Evolutionary conservation across 1,140 invertebrate species (phyloP).

Genomic region (Kradibia gibbosae): DNA sequence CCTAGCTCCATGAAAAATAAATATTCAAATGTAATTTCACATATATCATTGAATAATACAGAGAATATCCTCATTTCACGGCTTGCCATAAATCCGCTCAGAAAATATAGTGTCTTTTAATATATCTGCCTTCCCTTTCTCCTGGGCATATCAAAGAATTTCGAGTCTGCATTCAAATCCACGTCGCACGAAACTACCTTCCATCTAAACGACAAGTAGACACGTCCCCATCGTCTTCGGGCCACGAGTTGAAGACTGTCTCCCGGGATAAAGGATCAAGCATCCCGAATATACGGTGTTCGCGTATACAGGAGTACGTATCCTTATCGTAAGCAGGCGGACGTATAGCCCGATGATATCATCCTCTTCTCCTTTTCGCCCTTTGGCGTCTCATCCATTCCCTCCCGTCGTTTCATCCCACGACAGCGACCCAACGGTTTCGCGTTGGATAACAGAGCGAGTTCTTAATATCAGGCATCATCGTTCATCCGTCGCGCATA

Average conservation of each 20-base stretch:
- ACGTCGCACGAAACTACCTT: slow-evolving; percentile 35
- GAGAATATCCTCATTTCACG: not conserved
- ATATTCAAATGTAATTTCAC: slow-evolving; percentile 33
- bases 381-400: slow-evolving; percentile 51
- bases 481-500: slow-evolving; percentile 62
- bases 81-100: not conserved
- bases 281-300: slow-evolving; percentile 60
- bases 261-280: slow-evolving; percentile 70
- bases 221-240: slow-evolving; percentile 31
- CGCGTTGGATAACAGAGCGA: slow-evolving; percentile 51
- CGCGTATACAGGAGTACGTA: slow-evolving; percentile 56
- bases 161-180: slow-evolving; percentile 41
- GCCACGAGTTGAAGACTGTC: slow-evolving; percentile 57
- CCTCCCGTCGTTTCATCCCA: slow-evolving; percentile 31
- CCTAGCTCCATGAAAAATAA: not conserved
- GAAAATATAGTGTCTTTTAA: slow-evolving; percentile 43
- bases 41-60: slow-evolving; percentile 9
- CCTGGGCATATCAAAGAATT: slow-evolving; percentile 39
- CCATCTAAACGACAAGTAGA: not conserved
- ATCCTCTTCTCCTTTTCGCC: slow-evolving; percentile 53
- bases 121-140: slow-evolving; percentile 17
- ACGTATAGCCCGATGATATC: slow-evolving; percentile 49
- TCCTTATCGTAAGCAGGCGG: slow-evolving; percentile 62
- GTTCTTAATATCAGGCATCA: slow-evolving; percentile 69
- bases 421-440: not conserved